Base-by-base conservation (phyloP, 1,140 invertebrate genomes). In the Tribolium castaneum region DNA sequence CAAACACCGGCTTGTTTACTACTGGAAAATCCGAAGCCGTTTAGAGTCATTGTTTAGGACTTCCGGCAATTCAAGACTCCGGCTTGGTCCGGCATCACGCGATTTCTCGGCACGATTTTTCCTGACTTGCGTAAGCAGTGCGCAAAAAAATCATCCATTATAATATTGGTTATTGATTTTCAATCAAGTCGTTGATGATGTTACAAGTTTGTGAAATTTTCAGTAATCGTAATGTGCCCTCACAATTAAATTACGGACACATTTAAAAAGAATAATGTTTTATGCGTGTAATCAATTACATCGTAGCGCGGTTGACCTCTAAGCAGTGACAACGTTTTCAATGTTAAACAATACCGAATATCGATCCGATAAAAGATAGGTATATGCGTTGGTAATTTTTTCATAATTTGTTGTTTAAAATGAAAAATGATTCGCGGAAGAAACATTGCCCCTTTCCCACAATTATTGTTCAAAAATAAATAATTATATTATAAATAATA, bases 1-100 rank as follows among this genome's bases (percentile, higher is more conserved):
- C 25, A 30, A 30, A 30, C 25, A 62, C 10, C 56, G 56, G 19
- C 13, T 30, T 10, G 56, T 62, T 30, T 30, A 30, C 39, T 45
- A 45, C 39, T 9, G 39, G 59, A 66, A 66, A 66, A 66, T 35
- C 30, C 59, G 25, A 3, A 1, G n/a, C 19, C 56, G 56, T 62
- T 62, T 35, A 62, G n/a, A 39, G 25, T 35, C 30, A 12, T 66
- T 66, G 59, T 66, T 66, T 66, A 35, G 59, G 59, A 35, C 59
- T 66, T 66, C 59, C 59, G 59, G 59, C 14, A 66, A 66, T 66
- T 66, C 30, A 14, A 66, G 30, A 14, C 30, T 66, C 54, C 19
- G 54, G 19, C 22, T 19, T 25, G 7, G n/a, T 6, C 30, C n/a
- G 25, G 10, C n/a, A 35, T 34, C 59, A 66, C 59, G 59, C 59